These are phyloP conservation scores for Alfaro cultratus DNA, from an alignment of 2,797 vertebrate species.

Conservation along the genomic window DNA sequence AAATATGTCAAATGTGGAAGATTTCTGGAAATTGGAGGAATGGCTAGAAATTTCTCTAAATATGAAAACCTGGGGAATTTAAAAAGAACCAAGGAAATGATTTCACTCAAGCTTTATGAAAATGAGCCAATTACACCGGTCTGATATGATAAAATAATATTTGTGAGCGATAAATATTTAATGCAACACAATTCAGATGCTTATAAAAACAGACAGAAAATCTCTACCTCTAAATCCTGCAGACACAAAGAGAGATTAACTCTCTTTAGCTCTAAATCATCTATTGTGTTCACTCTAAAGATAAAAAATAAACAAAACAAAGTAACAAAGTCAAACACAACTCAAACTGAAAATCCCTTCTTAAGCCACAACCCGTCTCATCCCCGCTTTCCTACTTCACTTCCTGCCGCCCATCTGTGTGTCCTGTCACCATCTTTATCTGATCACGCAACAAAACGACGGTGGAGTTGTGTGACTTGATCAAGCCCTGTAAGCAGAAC, in stretches of 20 bases:
- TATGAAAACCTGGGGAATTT: background rate
- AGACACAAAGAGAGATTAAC: slow-evolving; percentile 43
- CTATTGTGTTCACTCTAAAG: slow-evolving; percentile 16
- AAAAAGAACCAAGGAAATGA: background rate
- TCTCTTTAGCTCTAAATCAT: slow-evolving; percentile 39
- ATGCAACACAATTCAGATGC: background rate
- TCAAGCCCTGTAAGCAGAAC: slow-evolving; percentile 5
- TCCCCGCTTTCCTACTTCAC: slow-evolving; percentile 2
- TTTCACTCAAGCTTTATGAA: background rate
- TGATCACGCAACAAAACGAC: slow-evolving; percentile 29
- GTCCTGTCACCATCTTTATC: slow-evolving; percentile 35
- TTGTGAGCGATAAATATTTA: background rate
- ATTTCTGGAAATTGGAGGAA: slow-evolving; percentile 10
- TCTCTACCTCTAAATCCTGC: slow-evolving; percentile 29
- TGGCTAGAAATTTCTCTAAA: background rate
- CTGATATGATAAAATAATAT: slow-evolving; percentile 6
- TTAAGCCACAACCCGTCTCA: slow-evolving; percentile 10
- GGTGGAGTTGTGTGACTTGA: slow-evolving; percentile 23
- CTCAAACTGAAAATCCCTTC: slow-evolving; percentile 46
- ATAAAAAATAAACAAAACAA: slow-evolving; percentile 34
- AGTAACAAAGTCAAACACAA: slow-evolving; percentile 22
- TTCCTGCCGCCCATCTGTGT: slow-evolving; percentile 54
- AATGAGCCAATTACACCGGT: slow-evolving; percentile 9
- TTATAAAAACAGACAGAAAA: slow-evolving; percentile 12
- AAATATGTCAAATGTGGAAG: slow-evolving; percentile 19